Percentiles rank a stretch among this genome's conserved stretches.
Evolutionary conservation across 2,888 invertebrate species (phyloP).

Genomic region (Ptycholaimellus sp.): DNA sequence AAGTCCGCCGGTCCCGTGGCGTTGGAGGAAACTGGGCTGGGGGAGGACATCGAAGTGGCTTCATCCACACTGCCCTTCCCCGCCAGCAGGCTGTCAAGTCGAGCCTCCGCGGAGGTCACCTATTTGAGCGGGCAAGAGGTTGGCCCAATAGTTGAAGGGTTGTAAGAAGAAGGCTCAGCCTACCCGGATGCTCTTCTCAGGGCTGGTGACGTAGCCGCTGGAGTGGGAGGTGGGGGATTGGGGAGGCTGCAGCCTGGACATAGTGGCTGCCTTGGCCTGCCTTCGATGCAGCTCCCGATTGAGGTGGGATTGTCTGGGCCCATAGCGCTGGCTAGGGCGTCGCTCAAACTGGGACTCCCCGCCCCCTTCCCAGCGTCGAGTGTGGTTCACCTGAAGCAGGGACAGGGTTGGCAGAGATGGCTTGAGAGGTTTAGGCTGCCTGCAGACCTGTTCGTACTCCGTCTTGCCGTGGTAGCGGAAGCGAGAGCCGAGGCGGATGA

Average conservation of each 20-base stretch:
- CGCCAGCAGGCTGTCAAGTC: conserved; percentile 6
- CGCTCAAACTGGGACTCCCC: conserved; percentile 82
- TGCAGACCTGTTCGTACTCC: conserved; percentile 62
- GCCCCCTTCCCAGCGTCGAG: conserved; percentile 44
- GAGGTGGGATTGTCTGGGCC: conserved; percentile 67
- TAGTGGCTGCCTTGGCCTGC: conserved; percentile 3
- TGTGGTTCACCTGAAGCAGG: conserved; percentile 14
- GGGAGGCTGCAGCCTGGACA: conserved; percentile 3
- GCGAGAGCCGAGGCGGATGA: conserved; percentile 91
- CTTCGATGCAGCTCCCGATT: conserved; percentile 4
- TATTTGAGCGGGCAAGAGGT: conserved; percentile 2
- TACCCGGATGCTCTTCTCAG: neutral
- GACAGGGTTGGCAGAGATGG: too few species aligned
- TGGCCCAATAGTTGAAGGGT: too few species aligned
- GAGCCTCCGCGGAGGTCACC: conserved; percentile 4
- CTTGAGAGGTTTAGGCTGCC: too few species aligned
- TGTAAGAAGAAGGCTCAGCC: neutral
- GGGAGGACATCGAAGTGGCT: too few species aligned
- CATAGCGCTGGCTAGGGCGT: conserved; percentile 81
- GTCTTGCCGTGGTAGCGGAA: conserved; percentile 79
- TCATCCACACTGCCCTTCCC: too few species aligned
- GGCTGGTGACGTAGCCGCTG: neutral
- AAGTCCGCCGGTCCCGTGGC: too few species aligned
- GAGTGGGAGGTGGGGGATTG: neutral
- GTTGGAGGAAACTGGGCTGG: too few species aligned